Conservation (phyloP, 2,113 vertebrate species). For the Hyperopisus bebe region DNA sequence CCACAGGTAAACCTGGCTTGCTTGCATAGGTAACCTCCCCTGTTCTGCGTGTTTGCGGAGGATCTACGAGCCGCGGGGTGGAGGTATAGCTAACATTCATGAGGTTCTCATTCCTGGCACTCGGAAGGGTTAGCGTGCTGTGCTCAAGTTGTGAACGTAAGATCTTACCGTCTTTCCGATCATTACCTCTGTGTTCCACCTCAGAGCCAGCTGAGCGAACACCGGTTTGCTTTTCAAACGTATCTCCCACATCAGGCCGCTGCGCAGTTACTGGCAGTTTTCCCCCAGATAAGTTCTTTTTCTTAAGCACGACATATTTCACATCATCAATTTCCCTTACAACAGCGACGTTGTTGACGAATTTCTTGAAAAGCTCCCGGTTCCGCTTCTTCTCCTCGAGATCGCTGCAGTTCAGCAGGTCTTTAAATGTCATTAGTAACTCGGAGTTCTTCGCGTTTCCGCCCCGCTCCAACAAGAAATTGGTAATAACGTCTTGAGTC, state of each 20-base stretch:
- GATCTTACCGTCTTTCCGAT: conserved; percentile 25
- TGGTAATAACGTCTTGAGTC: conserved; percentile 67
- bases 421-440: conserved; percentile 68
- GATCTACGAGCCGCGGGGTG: not conserved
- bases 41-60: not conserved
- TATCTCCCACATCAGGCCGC: conserved; percentile 29
- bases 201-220: conserved; percentile 30
- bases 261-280: not conserved
- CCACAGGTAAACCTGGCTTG: not conserved
- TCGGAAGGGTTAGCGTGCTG: conserved; percentile 24
- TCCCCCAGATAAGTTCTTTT: conserved; percentile 52
- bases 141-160: conserved; percentile 44
- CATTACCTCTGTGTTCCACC: not conserved
- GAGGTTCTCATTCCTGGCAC: conserved; percentile 2
- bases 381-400: conserved; percentile 63
- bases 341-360: conserved; percentile 77
- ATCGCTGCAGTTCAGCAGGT: conserved; percentile 58
- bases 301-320: conserved; percentile 73
- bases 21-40: not conserved
- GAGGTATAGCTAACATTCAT: not conserved
- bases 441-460: conserved; percentile 72
- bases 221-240: conserved; percentile 16
- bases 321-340: conserved; percentile 67
- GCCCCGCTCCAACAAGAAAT: conserved; percentile 70
- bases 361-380: conserved; percentile 71